phyloP scores from a whole-genome alignment of 1,140 invertebrate genomes.

The Zaprionus taronus region DNA sequence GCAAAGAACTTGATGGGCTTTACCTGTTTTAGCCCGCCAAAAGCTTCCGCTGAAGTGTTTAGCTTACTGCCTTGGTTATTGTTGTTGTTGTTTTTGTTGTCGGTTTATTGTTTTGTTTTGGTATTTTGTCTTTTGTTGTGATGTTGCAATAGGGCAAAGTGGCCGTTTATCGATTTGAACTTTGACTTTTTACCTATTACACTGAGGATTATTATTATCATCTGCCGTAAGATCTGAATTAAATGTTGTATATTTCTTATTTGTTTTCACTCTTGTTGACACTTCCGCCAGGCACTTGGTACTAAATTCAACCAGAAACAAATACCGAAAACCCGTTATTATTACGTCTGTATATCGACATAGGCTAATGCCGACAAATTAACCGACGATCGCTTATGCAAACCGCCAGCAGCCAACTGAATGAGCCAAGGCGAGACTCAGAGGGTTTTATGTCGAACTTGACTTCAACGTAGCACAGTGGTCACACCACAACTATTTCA shows the following conservation, averaged over 20 bases:
- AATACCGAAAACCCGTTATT: slow-evolving; percentile 67
- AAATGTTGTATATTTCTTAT: slow-evolving; percentile 16
- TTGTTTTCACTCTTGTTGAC: neutral
- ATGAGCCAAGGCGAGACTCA: slow-evolving; percentile 61
- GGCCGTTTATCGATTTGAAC: slow-evolving; percentile 15
- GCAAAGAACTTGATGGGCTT: slow-evolving; percentile 36
- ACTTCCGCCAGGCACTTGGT: slow-evolving; percentile 32
- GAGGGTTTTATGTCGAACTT: slow-evolving; percentile 76
- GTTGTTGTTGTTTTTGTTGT: slow-evolving; percentile 12
- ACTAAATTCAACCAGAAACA: slow-evolving; percentile 19
- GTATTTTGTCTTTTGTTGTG: neutral
- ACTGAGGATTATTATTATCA: neutral
- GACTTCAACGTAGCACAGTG: slow-evolving; percentile 54
- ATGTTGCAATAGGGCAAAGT: slow-evolving; percentile 27
- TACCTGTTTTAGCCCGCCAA: slow-evolving; percentile 47
- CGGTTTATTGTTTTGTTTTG: slow-evolving; percentile 23
- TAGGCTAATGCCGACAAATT: slow-evolving; percentile 14
- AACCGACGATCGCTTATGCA: slow-evolving; percentile 51
- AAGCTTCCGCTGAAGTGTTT: slow-evolving; percentile 12
- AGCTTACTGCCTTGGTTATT: slow-evolving; percentile 13
- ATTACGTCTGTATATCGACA: slow-evolving; percentile 17
- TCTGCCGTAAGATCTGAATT: neutral
- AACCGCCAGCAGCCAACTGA: slow-evolving; percentile 70
- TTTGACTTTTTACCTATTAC: slow-evolving; percentile 17
- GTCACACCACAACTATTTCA: neutral